Conservation (phyloP, 2,888 invertebrate species). For the Erebia ligea region DNA sequence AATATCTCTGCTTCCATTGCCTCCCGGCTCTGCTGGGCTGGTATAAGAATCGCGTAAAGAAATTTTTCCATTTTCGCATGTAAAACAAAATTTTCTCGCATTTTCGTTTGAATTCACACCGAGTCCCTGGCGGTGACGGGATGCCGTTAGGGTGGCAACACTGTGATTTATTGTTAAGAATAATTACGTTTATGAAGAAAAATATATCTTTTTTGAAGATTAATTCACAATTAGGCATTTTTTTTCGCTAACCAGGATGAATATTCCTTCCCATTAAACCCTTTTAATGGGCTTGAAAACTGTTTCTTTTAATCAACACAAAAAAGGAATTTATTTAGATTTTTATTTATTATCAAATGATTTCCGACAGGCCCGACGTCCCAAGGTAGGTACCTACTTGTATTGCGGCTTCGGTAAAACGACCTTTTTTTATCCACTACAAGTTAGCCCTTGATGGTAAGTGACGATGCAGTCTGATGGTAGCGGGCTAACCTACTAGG, state of each 20-base stretch:
- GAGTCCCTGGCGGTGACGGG: constrained; percentile 73
- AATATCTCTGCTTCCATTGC: constrained; percentile 45
- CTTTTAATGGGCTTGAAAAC: background rate
- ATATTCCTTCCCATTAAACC: background rate
- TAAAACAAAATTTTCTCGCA: constrained; percentile 78
- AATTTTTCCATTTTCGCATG: constrained; percentile 73
- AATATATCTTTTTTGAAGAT: background rate
- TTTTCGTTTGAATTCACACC: constrained; percentile 68
- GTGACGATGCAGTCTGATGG: too few relatives aligned
- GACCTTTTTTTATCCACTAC: too few relatives aligned
- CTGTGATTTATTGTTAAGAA: constrained; percentile 21
- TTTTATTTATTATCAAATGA: too few relatives aligned
- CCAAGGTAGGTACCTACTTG: too few relatives aligned
- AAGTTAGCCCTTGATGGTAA: too few relatives aligned
- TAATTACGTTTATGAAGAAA: constrained; percentile 3
- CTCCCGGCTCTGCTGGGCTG: constrained; percentile 44
- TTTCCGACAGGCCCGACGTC: too few relatives aligned
- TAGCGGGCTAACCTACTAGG: too few relatives aligned
- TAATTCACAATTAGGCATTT: background rate
- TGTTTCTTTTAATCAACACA: too few relatives aligned
- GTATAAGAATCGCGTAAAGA: constrained; percentile 42
- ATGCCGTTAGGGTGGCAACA: constrained; percentile 61
- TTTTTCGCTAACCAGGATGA: background rate
- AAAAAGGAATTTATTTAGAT: too few relatives aligned
- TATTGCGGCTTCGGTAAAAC: too few relatives aligned